These are phyloP conservation scores for Tethea ocularis DNA, from an alignment of 2,888 invertebrate species.

Conservation along the genomic window DNA sequence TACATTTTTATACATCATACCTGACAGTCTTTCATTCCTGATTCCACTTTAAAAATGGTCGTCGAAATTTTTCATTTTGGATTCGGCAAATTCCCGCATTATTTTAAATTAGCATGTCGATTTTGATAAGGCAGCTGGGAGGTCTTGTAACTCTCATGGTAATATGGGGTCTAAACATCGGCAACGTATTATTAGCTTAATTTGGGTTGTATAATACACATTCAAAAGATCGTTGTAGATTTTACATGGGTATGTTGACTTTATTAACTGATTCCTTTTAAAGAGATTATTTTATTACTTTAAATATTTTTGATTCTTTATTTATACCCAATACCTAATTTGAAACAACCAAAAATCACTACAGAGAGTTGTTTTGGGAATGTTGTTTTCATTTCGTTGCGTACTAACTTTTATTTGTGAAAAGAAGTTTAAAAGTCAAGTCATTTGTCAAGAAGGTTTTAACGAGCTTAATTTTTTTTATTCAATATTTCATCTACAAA, in stretches of 20 bases:
- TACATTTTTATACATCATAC: neutral
- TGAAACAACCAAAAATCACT: no score
- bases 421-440: neutral
- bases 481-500: conserved; percentile 4
- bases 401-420: neutral
- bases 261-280: no score
- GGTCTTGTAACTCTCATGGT: conserved; percentile 28
- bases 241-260: neutral
- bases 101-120: conserved; percentile 38
- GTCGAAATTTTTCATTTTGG: conserved; percentile 12
- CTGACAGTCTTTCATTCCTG: no score
- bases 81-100: conserved; percentile 37
- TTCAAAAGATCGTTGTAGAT: neutral
- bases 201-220: neutral
- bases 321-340: no score
- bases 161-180: conserved; percentile 12
- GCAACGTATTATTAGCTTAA: neutral
- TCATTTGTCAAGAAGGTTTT: neutral
- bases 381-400: no score
- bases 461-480: neutral
- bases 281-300: no score
- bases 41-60: conserved; percentile 16
- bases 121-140: conserved; percentile 23
- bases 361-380: no score
- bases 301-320: no score